Evolutionary conservation across 2,888 invertebrate genomes (phyloP), one percentile per base, ranked within the genome.

Genomic region (Eustalomyia histrio): DNA sequence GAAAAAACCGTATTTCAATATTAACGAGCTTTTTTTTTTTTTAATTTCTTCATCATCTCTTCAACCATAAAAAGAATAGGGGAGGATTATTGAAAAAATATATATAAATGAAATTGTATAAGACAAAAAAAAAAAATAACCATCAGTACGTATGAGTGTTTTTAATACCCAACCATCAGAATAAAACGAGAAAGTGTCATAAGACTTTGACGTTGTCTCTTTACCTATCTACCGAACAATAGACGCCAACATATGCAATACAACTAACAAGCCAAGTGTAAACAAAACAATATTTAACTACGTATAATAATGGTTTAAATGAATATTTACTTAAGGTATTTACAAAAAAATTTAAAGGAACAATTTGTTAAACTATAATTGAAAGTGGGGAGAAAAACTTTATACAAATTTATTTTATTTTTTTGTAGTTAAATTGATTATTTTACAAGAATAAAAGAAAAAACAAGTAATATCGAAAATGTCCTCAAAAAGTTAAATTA

Each of bases 231-330:
- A 29, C 29, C 29, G 3, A 55, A 53, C n/a, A 71, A 67, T 55
- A 57, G 55, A 53, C 29, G 50, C 58, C 8, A 57, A 64, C 12
- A 60, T 52, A 10, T 50, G 60, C 24, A 60, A 17, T 47, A 58
- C 18, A 61, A 14, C n/a, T 58, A 18, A 3, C 64, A 65, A 75
- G 60, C 47, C 60, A 71, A 65, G 55, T 74, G 69, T 60, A 60
- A 78, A 72, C 12, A 35, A 57, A 61, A 61, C 17, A 72, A 39
- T 16, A 52, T 21, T 21, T 60, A 35, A 69, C 14, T 39, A 39
- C 39, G 39, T 39, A 39, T 12, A 39, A 47, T n/a, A 47, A 50
- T 55, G 58, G 67, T 55, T 18, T 47, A 57, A 74, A n/a, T 35
- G 60, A 47, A 64, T 33, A 52, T 53, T n/a, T 14, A 47, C 39